phyloP scores from a whole-genome alignment of 1,140 invertebrate species.

The Telenomus remus region DNA sequence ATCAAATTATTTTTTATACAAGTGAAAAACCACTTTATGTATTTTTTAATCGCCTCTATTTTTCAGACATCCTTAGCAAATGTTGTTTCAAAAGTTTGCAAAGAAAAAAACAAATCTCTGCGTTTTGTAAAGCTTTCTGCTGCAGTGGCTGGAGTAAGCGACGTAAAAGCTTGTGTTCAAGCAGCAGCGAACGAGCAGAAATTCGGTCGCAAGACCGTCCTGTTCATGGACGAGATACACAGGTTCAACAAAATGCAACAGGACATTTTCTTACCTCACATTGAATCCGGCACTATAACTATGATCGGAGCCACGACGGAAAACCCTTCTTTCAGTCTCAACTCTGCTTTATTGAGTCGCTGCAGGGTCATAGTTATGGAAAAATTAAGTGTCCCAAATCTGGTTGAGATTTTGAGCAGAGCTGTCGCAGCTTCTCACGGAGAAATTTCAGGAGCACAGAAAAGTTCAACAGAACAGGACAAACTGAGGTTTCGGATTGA shows the following conservation, averaged over 20 bases:
- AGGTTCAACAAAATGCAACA: constrained; percentile 89
- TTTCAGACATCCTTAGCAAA: constrained; percentile 86
- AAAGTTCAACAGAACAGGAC: constrained; percentile 57
- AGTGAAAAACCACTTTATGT: too few relatives aligned
- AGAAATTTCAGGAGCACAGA: constrained; percentile 7
- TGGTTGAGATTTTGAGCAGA: constrained; percentile 80
- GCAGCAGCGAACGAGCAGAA: constrained; percentile 84
- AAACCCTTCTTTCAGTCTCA: constrained; percentile 90
- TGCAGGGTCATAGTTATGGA: constrained; percentile 85
- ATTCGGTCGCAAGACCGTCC: constrained; percentile 83
- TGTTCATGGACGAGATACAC: constrained; percentile 94
- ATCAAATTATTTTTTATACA: too few relatives aligned
- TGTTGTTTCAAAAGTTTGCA: constrained; percentile 83
- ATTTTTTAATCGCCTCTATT: too few relatives aligned
- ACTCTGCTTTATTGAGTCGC: constrained; percentile 86
- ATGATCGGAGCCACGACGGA: constrained; percentile 91
- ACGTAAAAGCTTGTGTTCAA: constrained; percentile 85
- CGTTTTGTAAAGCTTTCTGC: constrained; percentile 86
- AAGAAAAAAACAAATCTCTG: constrained; percentile 71
- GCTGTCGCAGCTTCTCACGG: constrained; percentile 75
- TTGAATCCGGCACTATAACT: constrained; percentile 88
- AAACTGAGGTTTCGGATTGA: constrained; percentile 76
- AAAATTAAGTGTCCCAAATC: constrained; percentile 79
- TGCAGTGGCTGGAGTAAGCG: constrained; percentile 84
- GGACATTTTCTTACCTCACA: constrained; percentile 86